Percentiles rank a stretch among this genome's conserved stretches.
phyloP scores from a whole-genome alignment of 2,888 invertebrate genomes.

The Rhopalosiphum nymphaeae region DNA sequence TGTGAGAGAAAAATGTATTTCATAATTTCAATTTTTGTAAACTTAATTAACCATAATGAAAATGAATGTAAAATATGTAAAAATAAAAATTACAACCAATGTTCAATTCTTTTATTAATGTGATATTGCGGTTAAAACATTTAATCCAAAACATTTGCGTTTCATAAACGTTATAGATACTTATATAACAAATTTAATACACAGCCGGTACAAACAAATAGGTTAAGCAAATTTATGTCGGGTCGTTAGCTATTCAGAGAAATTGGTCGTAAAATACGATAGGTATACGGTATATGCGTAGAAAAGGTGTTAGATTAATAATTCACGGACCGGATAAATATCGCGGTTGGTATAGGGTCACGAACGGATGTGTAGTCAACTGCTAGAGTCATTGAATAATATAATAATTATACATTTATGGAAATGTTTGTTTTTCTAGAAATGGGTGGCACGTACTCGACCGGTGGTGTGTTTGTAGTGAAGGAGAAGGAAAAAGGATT shows the following conservation, averaged over 20 bases:
- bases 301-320: conserved; percentile 23
- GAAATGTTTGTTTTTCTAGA: conserved; percentile 59
- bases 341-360: background rate
- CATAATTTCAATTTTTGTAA: background rate
- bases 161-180: background rate
- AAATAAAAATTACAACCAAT: background rate
- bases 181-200: background rate
- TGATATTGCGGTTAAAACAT: background rate
- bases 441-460: conserved; percentile 72
- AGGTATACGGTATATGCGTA: background rate
- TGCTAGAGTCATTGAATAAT: background rate
- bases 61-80: background rate
- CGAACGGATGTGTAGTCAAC: background rate
- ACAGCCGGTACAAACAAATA: background rate
- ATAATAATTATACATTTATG: background rate
- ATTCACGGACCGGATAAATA: background rate
- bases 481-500: conserved; percentile 65
- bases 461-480: conserved; percentile 70
- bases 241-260: background rate
- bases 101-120: background rate
- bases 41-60: background rate
- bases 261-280: conserved; percentile 2
- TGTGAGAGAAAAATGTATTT: background rate
- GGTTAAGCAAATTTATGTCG: background rate
- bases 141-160: background rate